Percentiles rank a stretch among this genome's conserved stretches.
Evolutionary conservation across 1,140 invertebrate species (phyloP).

Genomic region (Acromyrmex heyeri): DNA sequence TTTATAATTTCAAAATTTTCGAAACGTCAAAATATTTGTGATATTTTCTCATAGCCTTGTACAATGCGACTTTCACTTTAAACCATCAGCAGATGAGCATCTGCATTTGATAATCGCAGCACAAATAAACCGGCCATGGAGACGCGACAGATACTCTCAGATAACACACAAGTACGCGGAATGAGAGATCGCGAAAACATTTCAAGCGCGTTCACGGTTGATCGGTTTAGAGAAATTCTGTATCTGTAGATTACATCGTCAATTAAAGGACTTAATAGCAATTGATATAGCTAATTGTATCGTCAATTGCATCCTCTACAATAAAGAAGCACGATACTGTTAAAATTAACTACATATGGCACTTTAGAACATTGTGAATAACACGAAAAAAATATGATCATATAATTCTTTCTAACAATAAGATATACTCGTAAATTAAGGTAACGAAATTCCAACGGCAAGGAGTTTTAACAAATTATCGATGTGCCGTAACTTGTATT

Average conservation of each 20-base stretch:
- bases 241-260: slow-evolving; percentile 61
- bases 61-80: slow-evolving; percentile 40
- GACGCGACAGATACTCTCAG: slow-evolving; percentile 14
- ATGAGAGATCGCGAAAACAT: slow-evolving; percentile 59
- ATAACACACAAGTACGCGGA: slow-evolving; percentile 65
- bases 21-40: neutral
- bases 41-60: neutral
- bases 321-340: neutral
- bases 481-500: too few species aligned
- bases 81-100: slow-evolving; percentile 17
- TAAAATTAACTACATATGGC: too few species aligned
- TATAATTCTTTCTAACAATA: too few species aligned
- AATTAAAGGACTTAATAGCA: slow-evolving; percentile 53
- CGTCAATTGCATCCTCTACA: neutral
- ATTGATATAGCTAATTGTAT: slow-evolving; percentile 7
- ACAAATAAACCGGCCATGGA: neutral
- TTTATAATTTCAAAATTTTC: too few species aligned
- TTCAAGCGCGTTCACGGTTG: slow-evolving; percentile 51
- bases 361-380: too few species aligned
- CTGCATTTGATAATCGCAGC: neutral
- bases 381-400: too few species aligned
- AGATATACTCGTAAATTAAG: too few species aligned
- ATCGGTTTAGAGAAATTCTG: slow-evolving; percentile 47
- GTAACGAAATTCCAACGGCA: too few species aligned
- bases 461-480: too few species aligned